Evolutionary conservation across 2,797 vertebrate genomes (phyloP).

Genomic region (Anguilla pacifica): DNA sequence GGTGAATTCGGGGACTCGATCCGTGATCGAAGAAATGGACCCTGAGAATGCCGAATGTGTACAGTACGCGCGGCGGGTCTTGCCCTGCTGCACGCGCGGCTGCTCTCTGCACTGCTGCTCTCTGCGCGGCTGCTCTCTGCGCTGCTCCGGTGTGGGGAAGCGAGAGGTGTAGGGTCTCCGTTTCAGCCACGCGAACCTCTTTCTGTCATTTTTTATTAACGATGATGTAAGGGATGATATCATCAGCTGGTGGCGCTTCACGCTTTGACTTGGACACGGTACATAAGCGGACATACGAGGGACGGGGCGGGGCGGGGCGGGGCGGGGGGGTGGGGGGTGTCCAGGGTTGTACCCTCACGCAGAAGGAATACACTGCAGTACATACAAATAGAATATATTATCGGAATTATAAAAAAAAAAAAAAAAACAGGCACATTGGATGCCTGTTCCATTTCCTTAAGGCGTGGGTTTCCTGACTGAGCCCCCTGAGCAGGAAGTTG

Average conservation of each 20-base stretch:
- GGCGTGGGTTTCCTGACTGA: neutral
- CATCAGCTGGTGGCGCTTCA: conserved; percentile 46
- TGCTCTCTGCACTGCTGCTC: neutral
- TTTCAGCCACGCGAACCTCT: no score
- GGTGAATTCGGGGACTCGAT: neutral
- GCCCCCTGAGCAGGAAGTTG: neutral
- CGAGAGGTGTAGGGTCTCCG: conserved; percentile 31
- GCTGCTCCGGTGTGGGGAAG: no score
- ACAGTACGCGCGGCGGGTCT: neutral
- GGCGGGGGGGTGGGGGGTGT: no score
- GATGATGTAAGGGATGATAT: conserved; percentile 44
- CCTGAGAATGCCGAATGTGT: neutral
- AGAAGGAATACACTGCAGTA: neutral
- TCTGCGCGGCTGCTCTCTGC: no score
- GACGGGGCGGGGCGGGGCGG: no score
- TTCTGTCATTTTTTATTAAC: neutral
- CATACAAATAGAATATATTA: neutral
- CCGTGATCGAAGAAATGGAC: neutral
- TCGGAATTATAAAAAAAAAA: neutral
- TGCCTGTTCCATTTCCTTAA: neutral
- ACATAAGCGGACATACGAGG: neutral
- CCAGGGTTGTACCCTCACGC: no score
- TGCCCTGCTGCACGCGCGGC: neutral
- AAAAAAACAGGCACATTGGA: neutral
- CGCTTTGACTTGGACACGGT: neutral